phyloP scores from a whole-genome alignment of 2,888 invertebrate genomes.

The Nyleta sp. region DNA sequence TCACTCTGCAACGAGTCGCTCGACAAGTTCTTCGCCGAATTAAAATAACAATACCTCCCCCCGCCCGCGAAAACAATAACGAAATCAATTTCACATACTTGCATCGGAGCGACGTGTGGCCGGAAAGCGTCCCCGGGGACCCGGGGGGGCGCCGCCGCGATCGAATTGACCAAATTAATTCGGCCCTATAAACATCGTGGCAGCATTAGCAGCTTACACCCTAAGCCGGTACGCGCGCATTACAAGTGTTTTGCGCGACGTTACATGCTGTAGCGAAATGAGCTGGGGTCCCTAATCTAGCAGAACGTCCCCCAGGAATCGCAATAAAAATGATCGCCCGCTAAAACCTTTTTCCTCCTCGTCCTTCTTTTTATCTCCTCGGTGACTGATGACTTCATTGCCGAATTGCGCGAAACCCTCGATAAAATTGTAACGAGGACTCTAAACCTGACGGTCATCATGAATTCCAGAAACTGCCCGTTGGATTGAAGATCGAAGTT shows the following conservation, averaged over 20 bases:
- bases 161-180: conserved; percentile 81
- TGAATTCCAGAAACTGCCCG: too few relatives aligned
- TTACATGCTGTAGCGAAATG: conserved; percentile 75
- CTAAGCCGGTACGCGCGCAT: conserved; percentile 74
- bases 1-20: conserved; percentile 13
- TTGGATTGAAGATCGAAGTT: too few relatives aligned
- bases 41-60: conserved; percentile 40
- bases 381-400: conserved; percentile 53
- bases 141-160: conserved; percentile 65
- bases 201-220: conserved; percentile 77
- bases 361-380: background rate
- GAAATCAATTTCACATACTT: conserved; percentile 58
- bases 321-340: conserved; percentile 55
- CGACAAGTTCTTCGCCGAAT: conserved; percentile 20
- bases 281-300: conserved; percentile 81
- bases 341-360: conserved; percentile 8
- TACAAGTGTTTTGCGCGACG: conserved; percentile 82
- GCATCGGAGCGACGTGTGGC: conserved; percentile 42
- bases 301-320: conserved; percentile 77
- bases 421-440: background rate
- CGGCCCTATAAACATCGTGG: conserved; percentile 79
- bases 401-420: too few relatives aligned
- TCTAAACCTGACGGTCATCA: too few relatives aligned
- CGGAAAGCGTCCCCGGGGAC: conserved; percentile 69
- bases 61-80: conserved; percentile 46